Percentiles rank a stretch among this genome's conserved stretches.
phyloP scores from a whole-genome alignment of 2,113 vertebrate species.

The Rattus rattus region DNA sequence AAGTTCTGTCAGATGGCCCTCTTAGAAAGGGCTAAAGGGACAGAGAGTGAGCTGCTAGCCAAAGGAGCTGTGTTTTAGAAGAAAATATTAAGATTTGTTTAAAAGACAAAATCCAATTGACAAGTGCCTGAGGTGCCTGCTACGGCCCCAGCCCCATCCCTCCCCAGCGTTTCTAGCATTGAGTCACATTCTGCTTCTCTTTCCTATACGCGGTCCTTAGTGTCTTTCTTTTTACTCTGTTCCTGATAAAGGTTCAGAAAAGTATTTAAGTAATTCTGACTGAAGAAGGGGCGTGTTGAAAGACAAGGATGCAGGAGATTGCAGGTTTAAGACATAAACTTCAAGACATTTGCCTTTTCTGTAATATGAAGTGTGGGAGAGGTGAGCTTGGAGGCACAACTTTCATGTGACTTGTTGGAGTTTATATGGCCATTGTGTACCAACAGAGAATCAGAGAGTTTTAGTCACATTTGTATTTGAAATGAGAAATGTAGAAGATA shows the following conservation, averaged over 20 bases:
- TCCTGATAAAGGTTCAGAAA: background rate
- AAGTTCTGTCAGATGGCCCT: background rate
- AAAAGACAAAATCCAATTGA: background rate
- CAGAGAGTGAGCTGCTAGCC: background rate
- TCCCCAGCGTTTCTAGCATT: background rate
- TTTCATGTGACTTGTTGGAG: background rate
- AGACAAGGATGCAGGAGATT: background rate
- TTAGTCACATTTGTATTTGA: slow-evolving; percentile 43
- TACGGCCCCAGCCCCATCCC: background rate
- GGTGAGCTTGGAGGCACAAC: background rate
- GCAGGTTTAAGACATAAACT: background rate
- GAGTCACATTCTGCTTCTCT: background rate
- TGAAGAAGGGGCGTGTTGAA: background rate
- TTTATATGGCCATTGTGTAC: background rate
- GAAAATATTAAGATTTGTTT: slow-evolving; percentile 22
- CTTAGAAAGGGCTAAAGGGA: background rate
- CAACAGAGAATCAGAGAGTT: background rate
- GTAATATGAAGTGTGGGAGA: background rate
- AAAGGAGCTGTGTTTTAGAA: slow-evolving; percentile 26
- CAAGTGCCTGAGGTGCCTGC: background rate
- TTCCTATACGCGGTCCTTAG: background rate
- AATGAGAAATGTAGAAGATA: background rate
- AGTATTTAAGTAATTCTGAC: background rate
- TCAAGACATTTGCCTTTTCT: background rate
- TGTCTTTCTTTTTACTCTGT: too few relatives aligned